Conservation (phyloP, 2,888 invertebrate species). For the Phymatocera aterrima region DNA sequence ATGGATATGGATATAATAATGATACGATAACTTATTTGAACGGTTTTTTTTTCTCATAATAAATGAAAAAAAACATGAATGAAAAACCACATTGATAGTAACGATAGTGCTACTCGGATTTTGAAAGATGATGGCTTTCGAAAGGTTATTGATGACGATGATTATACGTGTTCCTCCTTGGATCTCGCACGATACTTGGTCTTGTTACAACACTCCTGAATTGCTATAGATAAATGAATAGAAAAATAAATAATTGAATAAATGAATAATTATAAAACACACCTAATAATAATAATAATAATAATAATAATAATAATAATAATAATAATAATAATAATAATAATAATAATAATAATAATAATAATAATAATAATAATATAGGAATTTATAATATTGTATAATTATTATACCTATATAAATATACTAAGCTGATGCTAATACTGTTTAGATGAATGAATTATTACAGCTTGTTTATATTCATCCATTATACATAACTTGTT, state of each 20-base stretch:
- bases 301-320: neutral
- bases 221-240: constrained; percentile 41
- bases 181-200: constrained; percentile 36
- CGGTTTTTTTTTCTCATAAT: neutral
- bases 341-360: constrained; percentile 27
- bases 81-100: too few species aligned
- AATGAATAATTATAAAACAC: neutral
- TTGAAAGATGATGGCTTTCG: constrained; percentile 1
- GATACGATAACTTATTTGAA: constrained; percentile 36
- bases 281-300: too few species aligned
- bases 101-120: neutral
- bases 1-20: neutral
- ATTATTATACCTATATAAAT: constrained; percentile 16
- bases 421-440: constrained; percentile 27
- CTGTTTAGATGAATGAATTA: constrained; percentile 24
- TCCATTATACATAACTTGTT: neutral
- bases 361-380: constrained; percentile 28
- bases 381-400: constrained; percentile 36
- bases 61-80: constrained; percentile 11
- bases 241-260: neutral
- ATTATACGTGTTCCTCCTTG: neutral
- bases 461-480: too few species aligned
- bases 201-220: constrained; percentile 44
- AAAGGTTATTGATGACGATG: neutral
- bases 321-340: neutral